Evolutionary conservation across 1,140 invertebrate genomes (phyloP).

Genomic region (Glossosoma conforme): DNA sequence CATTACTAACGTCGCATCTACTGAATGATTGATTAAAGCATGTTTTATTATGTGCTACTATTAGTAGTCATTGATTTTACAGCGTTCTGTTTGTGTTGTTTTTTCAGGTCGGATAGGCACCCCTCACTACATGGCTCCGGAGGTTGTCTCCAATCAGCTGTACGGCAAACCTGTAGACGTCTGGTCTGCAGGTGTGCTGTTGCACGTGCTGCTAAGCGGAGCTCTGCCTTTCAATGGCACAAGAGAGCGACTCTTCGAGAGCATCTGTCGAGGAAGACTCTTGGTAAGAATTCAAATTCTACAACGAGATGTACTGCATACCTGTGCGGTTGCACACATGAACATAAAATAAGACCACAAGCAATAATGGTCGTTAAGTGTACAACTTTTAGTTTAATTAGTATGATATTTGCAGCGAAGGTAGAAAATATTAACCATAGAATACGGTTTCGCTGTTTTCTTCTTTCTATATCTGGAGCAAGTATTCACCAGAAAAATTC

Average conservation of each 20-base stretch:
- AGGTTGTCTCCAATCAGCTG: slow-evolving; percentile 83
- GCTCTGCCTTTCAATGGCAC: slow-evolving; percentile 93
- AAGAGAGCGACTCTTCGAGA: slow-evolving; percentile 83
- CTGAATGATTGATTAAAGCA: too few relatives aligned
- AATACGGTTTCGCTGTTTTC: too few relatives aligned
- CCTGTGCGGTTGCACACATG: background rate
- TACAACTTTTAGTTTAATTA: too few relatives aligned
- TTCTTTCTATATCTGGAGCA: too few relatives aligned
- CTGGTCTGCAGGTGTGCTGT: slow-evolving; percentile 91
- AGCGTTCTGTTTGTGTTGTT: slow-evolving; percentile 17
- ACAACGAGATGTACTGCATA: background rate
- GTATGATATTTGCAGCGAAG: too few relatives aligned
- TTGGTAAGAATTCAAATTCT: slow-evolving; percentile 57
- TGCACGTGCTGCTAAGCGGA: slow-evolving; percentile 91
- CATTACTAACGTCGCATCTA: too few relatives aligned
- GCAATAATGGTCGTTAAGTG: too few relatives aligned
- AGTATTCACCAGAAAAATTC: too few relatives aligned
- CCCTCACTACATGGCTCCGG: slow-evolving; percentile 96
- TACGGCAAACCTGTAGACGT: slow-evolving; percentile 97
- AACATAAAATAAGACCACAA: background rate
- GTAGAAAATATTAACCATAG: too few relatives aligned
- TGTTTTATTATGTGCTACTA: too few relatives aligned
- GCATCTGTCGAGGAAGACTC: slow-evolving; percentile 80
- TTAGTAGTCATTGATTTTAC: too few relatives aligned
- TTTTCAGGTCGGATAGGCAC: slow-evolving; percentile 82